Percentiles rank a stretch among this genome's conserved stretches.
Conservation (phyloP, 2,113 vertebrate species). For the Pterocles burchelli region DNA sequence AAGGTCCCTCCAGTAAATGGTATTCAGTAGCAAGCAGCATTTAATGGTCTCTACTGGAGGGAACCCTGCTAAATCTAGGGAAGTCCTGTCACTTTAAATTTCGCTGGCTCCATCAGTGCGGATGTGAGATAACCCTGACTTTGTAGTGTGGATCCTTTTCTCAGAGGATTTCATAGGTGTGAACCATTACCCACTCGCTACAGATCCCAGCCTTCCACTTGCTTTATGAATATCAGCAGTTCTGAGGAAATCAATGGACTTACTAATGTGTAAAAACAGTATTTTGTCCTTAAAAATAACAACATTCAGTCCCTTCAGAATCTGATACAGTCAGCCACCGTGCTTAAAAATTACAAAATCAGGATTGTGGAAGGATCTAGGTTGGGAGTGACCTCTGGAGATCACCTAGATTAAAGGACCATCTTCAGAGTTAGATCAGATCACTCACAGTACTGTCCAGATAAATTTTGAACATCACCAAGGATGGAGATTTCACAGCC, state of each 20-base stretch:
- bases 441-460: not conserved
- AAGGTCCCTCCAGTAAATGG: not conserved
- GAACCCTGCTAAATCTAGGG: not conserved
- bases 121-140: not conserved
- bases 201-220: not conserved
- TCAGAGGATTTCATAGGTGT: not conserved
- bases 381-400: not conserved
- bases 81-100: not conserved
- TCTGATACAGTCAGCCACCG: accelerated
- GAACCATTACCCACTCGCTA: not conserved
- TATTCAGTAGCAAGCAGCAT: not conserved
- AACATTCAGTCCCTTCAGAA: not conserved
- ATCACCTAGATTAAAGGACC: not conserved
- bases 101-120: not conserved
- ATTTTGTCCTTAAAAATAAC: not conserved
- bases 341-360: not conserved
- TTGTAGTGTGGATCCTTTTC: not conserved
- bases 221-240: not conserved
- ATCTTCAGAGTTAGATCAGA: not conserved
- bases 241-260: not conserved
- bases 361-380: not conserved
- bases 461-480: not conserved
- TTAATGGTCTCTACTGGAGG: not conserved
- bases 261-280: not conserved
- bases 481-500: not conserved